phyloP scores from a whole-genome alignment of 1,140 invertebrate genomes.

The Lineus longissimus region DNA sequence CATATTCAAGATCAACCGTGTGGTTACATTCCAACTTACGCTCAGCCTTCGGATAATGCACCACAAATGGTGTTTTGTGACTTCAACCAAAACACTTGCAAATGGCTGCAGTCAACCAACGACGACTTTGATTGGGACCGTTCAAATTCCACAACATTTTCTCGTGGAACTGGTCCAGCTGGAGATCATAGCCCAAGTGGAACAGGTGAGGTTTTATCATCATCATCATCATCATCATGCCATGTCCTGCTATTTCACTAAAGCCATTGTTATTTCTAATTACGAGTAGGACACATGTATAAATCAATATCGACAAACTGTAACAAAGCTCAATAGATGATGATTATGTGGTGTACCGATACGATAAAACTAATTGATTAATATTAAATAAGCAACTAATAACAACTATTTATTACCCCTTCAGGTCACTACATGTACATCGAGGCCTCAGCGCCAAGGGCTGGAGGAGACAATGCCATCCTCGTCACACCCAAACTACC shows the following conservation, averaged over 20 bases:
- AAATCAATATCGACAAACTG: too few relatives aligned
- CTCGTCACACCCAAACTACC: too few relatives aligned
- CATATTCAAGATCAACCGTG: constrained; percentile 6
- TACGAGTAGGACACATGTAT: too few relatives aligned
- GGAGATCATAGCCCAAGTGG: constrained; percentile 56
- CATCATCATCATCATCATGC: too few relatives aligned
- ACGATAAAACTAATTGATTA: too few relatives aligned
- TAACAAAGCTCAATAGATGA: too few relatives aligned
- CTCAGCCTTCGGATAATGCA: too few relatives aligned
- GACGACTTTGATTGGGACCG: constrained; percentile 41
- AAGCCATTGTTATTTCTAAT: neutral
- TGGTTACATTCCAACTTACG: too few relatives aligned
- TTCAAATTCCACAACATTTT: constrained; percentile 25
- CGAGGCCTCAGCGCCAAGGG: constrained; percentile 36
- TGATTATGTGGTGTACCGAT: too few relatives aligned
- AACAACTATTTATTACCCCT: too few relatives aligned
- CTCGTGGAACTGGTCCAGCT: constrained; percentile 42
- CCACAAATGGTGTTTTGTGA: constrained; percentile 23
- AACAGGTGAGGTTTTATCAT: too few relatives aligned
- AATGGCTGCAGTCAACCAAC: constrained; percentile 36
- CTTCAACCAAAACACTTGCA: constrained; percentile 37
- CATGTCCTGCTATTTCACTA: neutral
- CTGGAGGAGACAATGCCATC: constrained; percentile 40
- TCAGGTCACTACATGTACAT: constrained; percentile 41
- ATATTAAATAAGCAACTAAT: too few relatives aligned